phyloP scores from a whole-genome alignment of 2,113 vertebrate species.

The Salminus brasiliensis region DNA sequence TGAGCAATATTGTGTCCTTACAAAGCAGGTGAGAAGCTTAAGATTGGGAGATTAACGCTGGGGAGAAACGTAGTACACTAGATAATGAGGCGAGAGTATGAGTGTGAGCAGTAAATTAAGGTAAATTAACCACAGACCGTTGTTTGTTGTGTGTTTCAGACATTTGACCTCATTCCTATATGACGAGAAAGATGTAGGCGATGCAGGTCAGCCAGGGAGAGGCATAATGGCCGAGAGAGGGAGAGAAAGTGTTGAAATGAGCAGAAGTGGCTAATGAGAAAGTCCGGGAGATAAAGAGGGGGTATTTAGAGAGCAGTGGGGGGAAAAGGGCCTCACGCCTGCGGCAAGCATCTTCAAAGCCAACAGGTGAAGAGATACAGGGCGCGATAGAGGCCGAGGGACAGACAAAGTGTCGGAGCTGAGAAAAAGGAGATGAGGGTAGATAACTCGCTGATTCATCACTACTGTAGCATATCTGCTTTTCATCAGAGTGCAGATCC shows the following conservation, averaged over 20 bases:
- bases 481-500: not conserved
- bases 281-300: not conserved
- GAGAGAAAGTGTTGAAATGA: not conserved
- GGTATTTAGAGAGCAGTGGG: not conserved
- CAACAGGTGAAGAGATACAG: not conserved
- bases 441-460: slow-evolving; percentile 17
- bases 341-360: not conserved
- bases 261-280: not conserved
- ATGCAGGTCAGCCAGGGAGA: no score
- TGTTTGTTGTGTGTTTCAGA: not conserved
- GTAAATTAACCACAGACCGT: not conserved
- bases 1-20: not conserved
- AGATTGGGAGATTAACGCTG: not conserved
- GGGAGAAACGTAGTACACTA: no score
- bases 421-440: slow-evolving; percentile 9
- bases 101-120: not conserved
- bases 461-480: slow-evolving; percentile 18
- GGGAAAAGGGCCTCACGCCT: not conserved
- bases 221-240: not conserved
- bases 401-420: not conserved
- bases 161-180: not conserved
- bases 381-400: not conserved
- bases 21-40: not conserved
- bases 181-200: not conserved
- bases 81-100: not conserved